These are phyloP conservation scores for Aphaenogaster floridana DNA, from an alignment of 1,140 invertebrate species.

Conservation along the genomic window DNA sequence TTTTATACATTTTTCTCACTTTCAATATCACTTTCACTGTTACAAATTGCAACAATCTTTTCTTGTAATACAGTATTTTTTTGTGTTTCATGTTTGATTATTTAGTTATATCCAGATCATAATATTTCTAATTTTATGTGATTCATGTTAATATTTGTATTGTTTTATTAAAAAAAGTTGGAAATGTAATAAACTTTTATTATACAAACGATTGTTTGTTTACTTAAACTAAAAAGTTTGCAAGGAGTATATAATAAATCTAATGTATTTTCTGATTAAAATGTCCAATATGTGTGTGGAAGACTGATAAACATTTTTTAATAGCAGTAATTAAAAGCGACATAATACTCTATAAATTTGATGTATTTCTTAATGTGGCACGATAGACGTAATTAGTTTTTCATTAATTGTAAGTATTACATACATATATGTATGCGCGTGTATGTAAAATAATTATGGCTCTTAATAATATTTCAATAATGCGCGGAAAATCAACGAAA, in stretches of 20 bases:
- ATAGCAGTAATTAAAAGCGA: too few species aligned
- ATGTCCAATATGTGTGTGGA: too few species aligned
- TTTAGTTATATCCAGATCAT: conserved; percentile 19
- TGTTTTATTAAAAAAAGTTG: conserved; percentile 45
- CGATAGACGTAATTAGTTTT: too few species aligned
- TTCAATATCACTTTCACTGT: not conserved
- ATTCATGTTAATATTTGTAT: conserved; percentile 36
- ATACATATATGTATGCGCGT: too few species aligned
- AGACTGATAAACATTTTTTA: too few species aligned
- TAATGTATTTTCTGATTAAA: too few species aligned
- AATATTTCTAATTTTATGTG: conserved; percentile 1
- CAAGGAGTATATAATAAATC: not conserved
- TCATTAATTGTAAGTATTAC: too few species aligned
- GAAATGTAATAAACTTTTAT: conserved; percentile 33
- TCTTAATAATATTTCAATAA: too few species aligned
- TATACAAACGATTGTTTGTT: not conserved
- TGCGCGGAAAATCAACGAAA: too few species aligned
- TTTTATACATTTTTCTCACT: not conserved
- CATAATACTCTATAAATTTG: too few species aligned
- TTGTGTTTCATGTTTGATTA: not conserved
- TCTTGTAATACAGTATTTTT: not conserved
- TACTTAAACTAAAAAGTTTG: conserved; percentile 7
- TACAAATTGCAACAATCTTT: not conserved
- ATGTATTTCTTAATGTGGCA: too few species aligned
- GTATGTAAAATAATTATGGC: too few species aligned